These are phyloP conservation scores for Sinohyriopsis cumingii DNA, from an alignment of 2,888 invertebrate genomes.

Conservation along the genomic window DNA sequence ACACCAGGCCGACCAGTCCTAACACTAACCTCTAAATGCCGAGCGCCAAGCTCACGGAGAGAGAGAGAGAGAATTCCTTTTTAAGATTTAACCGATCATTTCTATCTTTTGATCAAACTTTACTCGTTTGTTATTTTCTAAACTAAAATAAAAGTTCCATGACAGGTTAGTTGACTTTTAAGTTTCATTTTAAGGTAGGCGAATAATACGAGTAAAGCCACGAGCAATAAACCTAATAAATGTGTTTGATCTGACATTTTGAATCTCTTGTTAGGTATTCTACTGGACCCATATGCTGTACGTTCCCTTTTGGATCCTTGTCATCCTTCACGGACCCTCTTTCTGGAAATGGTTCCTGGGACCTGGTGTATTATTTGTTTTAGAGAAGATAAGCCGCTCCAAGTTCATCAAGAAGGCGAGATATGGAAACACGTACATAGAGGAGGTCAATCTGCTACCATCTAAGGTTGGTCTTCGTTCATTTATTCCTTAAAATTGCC, in stretches of 20 bases:
- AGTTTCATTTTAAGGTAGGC: too few species aligned
- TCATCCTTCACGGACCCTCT: constrained; percentile 90
- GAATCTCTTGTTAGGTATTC: constrained; percentile 79
- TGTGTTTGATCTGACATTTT: too few species aligned
- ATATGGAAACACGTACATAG: constrained; percentile 88
- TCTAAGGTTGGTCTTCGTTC: constrained; percentile 79
- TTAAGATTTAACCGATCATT: too few species aligned
- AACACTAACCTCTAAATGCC: too few species aligned
- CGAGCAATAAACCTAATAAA: too few species aligned
- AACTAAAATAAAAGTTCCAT: fast-evolving
- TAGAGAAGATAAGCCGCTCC: constrained; percentile 79
- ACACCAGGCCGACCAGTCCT: too few species aligned
- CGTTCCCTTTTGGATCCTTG: constrained; percentile 88
- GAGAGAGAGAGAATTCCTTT: too few species aligned
- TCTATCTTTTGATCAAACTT: too few species aligned
- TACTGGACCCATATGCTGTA: constrained; percentile 93
- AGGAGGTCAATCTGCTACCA: constrained; percentile 88
- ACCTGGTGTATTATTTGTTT: constrained; percentile 84
- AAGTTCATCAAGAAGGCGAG: constrained; percentile 47
- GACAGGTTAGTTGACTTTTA: too few species aligned
- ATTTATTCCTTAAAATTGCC: neutral
- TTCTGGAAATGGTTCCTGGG: constrained; percentile 96
- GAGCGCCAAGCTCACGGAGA: too few species aligned
- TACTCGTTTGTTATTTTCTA: too few species aligned
- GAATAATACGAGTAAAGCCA: too few species aligned